Evolutionary conservation across 1,140 invertebrate genomes (phyloP), one percentile per base, ranked within the genome.

Genomic region (Proales similis): DNA sequence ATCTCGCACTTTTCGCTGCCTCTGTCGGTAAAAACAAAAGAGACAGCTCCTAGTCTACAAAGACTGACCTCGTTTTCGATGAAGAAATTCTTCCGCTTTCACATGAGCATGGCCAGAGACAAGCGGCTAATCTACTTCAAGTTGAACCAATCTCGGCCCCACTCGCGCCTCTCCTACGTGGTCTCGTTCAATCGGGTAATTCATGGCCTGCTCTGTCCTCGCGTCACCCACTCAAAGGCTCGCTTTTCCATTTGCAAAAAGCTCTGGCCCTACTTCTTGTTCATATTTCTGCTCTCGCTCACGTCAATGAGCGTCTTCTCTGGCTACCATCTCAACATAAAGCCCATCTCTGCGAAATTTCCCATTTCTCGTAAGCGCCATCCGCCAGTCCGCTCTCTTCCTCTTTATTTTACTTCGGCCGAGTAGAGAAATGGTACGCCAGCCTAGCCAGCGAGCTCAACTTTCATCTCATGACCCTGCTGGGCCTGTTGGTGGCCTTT

Each of bases 1-100:
- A 57, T 57, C 12, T 36, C 51, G 19, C 51, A 57, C 32, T 57
- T 57, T 57, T 57, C 51, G 12, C 17, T 57, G 14, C 51, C 51
- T 30, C 32, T 57, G 45, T 57, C 51, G 20, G 51, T 57, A 57
- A 57, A 26, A 20, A n/a, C 7, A n/a, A 4, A 9, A 17, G 11
- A 42, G 7, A 22, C 1, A 42, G 0, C 20, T 24, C 22, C 17
- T 36, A 9, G 9, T 42, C 39, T 19, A 26, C 20, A 24, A 3
- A 5, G 7, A 46, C 11, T 11, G 27, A 46, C 24, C 27, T 46
- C 3, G 20, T 4, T 42, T 42, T 26, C 45, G 24, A 24, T 38
- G 14, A 38, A 57, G 51, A 57, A 24, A 11, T 57, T 42, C 17
- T 57, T 42, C 12, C 17, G 36, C n/a, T 57, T 42, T 26, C 51